Evolutionary conservation across 2,113 vertebrate species (phyloP).

Genomic region (Tragelaphus imberbis): DNA sequence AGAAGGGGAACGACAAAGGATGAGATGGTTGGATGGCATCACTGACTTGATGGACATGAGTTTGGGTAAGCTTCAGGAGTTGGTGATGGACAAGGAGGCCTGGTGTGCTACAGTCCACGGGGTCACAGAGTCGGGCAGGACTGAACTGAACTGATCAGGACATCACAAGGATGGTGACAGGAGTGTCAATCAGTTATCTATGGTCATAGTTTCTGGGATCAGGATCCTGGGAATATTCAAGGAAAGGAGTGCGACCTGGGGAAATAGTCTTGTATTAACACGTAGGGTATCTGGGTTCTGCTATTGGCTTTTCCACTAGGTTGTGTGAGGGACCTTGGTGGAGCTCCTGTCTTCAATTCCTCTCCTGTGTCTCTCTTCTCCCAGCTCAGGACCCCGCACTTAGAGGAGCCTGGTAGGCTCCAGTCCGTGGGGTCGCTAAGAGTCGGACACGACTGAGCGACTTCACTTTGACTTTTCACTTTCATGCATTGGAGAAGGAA

Average conservation of each 20-base stretch:
- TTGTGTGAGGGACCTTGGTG: not conserved
- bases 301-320: not conserved
- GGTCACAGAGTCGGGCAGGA: too few species aligned
- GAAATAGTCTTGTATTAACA: not conserved
- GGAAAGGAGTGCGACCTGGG: not conserved
- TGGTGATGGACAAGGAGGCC: too few species aligned
- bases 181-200: rapidly evolving
- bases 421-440: too few species aligned
- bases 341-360: rapidly evolving
- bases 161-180: rapidly evolving
- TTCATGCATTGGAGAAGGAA: too few species aligned
- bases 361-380: not conserved
- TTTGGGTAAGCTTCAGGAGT: too few species aligned
- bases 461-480: too few species aligned
- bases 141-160: not conserved
- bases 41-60: too few species aligned
- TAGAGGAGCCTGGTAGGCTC: too few species aligned
- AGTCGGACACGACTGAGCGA: too few species aligned
- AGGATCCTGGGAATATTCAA: not conserved
- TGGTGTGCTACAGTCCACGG: too few species aligned
- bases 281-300: not conserved
- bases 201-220: rapidly evolving
- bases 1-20: too few species aligned
- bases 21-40: too few species aligned
- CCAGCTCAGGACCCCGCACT: rapidly evolving